A percentile compares a stretch with the other conserved stretches of the same genome.
phyloP scores from a whole-genome alignment of 2,797 vertebrate species.

The Microhierax caerulescens region DNA sequence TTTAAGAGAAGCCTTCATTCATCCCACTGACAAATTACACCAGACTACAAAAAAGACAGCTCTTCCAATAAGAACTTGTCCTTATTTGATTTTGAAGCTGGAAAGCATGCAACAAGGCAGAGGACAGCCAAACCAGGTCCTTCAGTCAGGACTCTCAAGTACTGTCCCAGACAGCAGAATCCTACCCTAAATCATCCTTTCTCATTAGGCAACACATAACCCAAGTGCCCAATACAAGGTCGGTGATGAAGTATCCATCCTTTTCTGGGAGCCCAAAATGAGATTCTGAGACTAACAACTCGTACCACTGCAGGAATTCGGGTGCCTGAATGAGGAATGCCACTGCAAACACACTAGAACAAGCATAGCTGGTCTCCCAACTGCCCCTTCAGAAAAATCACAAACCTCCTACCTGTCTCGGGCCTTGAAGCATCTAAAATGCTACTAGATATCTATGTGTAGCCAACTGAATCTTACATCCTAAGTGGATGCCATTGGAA shows the following conservation, averaged over 20 bases:
- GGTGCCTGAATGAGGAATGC: neutral
- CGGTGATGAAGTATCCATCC: neutral
- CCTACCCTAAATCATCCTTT: neutral
- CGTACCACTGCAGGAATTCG: neutral
- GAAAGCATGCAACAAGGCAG: neutral
- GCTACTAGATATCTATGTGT: accelerated
- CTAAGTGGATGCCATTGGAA: neutral
- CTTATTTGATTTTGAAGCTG: neutral
- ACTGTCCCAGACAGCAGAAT: neutral
- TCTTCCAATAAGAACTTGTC: neutral
- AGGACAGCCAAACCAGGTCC: neutral
- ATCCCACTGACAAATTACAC: neutral
- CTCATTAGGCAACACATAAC: neutral
- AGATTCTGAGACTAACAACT: neutral
- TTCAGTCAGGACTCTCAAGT: neutral
- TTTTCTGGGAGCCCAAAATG: neutral
- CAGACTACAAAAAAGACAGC: neutral
- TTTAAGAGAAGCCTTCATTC: neutral
- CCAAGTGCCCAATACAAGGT: neutral
- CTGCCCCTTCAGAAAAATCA: neutral
- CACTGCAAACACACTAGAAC: neutral
- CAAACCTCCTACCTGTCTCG: neutral
- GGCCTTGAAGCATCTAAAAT: neutral
- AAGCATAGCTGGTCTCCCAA: neutral
- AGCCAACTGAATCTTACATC: neutral